Percentiles rank a stretch among this genome's conserved stretches.
Conservation (phyloP, 2,113 vertebrate species). For the Pseudorhombus dupliciocellatus region DNA sequence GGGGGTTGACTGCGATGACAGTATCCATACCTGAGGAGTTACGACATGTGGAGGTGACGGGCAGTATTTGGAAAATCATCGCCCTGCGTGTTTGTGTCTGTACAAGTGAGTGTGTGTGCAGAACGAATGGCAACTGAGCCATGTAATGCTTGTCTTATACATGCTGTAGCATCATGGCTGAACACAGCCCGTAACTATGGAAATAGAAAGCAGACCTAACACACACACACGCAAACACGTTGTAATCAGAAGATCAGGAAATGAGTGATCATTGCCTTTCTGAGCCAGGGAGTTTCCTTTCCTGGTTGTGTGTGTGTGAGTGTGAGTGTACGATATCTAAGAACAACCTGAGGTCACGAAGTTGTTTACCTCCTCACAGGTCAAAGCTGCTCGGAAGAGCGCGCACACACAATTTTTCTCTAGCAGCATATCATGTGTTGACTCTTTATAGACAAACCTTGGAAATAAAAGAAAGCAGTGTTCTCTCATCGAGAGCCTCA, state of each 20-base stretch:
- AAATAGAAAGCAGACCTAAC: constrained; percentile 26
- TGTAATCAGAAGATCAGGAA: constrained; percentile 55
- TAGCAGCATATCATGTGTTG: constrained; percentile 15
- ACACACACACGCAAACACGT: constrained; percentile 9
- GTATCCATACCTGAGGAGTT: constrained; percentile 56
- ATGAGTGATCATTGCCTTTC: constrained; percentile 51
- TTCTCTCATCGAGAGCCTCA: constrained; percentile 15
- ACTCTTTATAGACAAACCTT: constrained; percentile 1
- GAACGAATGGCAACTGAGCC: constrained; percentile 11
- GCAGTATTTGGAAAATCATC: constrained; percentile 36
- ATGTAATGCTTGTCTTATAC: constrained; percentile 32
- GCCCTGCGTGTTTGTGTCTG: constrained; percentile 10
- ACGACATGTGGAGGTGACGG: constrained; percentile 50
- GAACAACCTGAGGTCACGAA: constrained; percentile 23
- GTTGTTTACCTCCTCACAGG: constrained; percentile 33
- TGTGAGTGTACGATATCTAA: constrained; percentile 14
- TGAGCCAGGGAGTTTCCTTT: constrained; percentile 64
- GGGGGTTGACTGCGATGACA: constrained; percentile 57
- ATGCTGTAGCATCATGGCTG: background rate
- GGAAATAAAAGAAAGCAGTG: constrained; percentile 29
- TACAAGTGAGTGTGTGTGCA: constrained; percentile 3
- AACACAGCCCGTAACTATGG: constrained; percentile 40
- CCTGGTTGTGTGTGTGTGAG: constrained; percentile 27
- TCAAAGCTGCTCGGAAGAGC: constrained; percentile 32
- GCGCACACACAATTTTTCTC: background rate